Evolutionary conservation across 2,797 vertebrate genomes (phyloP).

Genomic region (Pseudotriccus pelzelni): DNA sequence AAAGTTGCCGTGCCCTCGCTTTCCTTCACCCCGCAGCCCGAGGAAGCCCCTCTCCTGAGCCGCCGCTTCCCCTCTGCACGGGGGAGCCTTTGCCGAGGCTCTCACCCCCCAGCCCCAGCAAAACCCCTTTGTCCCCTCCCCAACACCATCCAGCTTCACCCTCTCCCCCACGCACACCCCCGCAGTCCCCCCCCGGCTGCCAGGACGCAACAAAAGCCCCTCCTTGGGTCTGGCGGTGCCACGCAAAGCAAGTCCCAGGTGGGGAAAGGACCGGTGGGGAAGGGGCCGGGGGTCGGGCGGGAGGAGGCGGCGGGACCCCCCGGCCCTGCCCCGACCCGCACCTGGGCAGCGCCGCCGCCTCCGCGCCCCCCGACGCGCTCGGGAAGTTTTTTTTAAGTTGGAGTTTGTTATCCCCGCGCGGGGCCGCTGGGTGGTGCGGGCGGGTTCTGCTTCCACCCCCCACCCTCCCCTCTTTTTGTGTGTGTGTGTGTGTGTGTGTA

Average conservation of each 20-base stretch:
- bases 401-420: slow-evolving; percentile 88
- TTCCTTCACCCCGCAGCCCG: neutral
- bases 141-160: neutral
- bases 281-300: neutral
- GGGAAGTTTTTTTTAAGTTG: slow-evolving; percentile 74
- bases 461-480: neutral
- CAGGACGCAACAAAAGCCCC: neutral
- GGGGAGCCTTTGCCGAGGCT: neutral
- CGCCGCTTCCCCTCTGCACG: neutral
- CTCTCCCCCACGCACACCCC: too few relatives aligned
- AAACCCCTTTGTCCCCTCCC: neutral
- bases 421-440: slow-evolving; percentile 94
- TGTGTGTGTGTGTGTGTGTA: neutral
- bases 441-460: neutral
- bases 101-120: neutral
- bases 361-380: slow-evolving; percentile 34
- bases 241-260: neutral
- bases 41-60: neutral
- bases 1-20: neutral
- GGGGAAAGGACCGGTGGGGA: neutral
- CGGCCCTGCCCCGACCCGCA: neutral
- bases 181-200: too few relatives aligned
- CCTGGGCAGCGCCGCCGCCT: neutral
- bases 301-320: neutral
- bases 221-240: neutral